Evolutionary conservation across 1,140 invertebrate genomes (phyloP), one percentile per base, ranked within the genome.

Genomic region (Branchinecta lynchi): DNA sequence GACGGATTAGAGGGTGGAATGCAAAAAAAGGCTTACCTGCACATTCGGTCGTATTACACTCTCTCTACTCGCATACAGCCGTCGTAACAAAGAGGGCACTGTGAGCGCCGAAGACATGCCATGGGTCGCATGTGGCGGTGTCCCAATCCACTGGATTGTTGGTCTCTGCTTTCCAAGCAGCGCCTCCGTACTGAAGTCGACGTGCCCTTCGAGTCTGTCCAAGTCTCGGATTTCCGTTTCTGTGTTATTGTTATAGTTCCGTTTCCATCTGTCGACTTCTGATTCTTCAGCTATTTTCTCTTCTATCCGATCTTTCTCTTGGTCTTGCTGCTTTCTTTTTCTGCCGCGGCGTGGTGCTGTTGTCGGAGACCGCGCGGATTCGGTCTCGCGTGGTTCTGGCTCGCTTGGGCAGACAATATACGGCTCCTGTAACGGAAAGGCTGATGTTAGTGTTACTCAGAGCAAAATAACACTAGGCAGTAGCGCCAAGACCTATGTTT

Each of bases 131-230:
- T 71, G 71, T 44, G 78, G 73, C 82, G 82, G 46, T 83, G 73
- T 66, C 0, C 92, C 92, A 70, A 93, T 92, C 92, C 92, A 96
- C 75, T 96, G 92, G 71, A 95, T 96, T 1, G 92, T 92, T 15
- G 89, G 92, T 72, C 89, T 85, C 73, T 66, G 71, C 67, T 75
- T 75, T 72, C 89, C 90, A 15, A 93, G 78, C 8, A 93, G 77
- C 0, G 90, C 86, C 76, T 93, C 90, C 0, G 90, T 87, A 71
- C 89, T 92, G 75, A 92, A 92, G 75, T 93, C 90, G 17, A 60
- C 51, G 17, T 60, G 51, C 17, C 51, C 51, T 15, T 60, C 51
- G 2, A 60, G 51, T 60, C 51, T 60, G 12, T 60, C 51, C 51
- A 60, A 20, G 12, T 60, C 51, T 15, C 51, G 51, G 3, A 60